Percentiles rank a stretch among this genome's conserved stretches.
Conservation (phyloP, 2,797 vertebrate species). For the Chanos chanos region DNA sequence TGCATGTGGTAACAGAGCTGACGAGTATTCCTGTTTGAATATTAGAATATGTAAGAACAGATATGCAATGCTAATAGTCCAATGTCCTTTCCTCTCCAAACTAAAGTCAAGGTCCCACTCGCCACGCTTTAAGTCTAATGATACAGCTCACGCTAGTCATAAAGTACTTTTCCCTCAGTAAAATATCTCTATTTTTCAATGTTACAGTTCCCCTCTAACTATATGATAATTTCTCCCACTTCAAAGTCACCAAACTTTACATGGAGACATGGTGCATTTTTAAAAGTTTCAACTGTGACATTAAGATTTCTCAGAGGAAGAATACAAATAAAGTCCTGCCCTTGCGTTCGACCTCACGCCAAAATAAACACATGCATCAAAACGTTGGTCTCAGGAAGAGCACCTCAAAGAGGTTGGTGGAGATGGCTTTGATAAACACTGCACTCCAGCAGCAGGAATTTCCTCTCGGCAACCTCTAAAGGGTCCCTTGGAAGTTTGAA, state of each 20-base stretch:
- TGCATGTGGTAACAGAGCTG: too few relatives aligned
- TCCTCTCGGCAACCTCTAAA: conserved; percentile 1
- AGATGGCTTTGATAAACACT: background rate
- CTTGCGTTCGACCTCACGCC: conserved; percentile 38
- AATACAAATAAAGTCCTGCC: conserved; percentile 31
- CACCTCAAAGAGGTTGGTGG: background rate
- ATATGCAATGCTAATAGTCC: too few relatives aligned
- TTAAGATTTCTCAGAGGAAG: conserved; percentile 10
- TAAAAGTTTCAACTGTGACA: conserved; percentile 23
- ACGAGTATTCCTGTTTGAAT: too few relatives aligned
- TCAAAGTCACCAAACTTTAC: conserved; percentile 9
- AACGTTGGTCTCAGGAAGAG: conserved; percentile 29
- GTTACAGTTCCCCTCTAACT: background rate
- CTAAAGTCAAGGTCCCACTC: conserved; percentile 14
- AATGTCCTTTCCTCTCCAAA: too few relatives aligned
- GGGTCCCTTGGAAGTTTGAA: conserved; percentile 17
- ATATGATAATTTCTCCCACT: conserved; percentile 5
- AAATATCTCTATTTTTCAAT: background rate
- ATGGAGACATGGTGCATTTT: conserved; percentile 11
- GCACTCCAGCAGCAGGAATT: conserved; percentile 13
- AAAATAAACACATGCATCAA: conserved; percentile 33
- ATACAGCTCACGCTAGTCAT: too few relatives aligned
- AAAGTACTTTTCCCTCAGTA: background rate
- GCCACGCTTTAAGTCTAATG: background rate
- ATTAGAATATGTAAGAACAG: too few relatives aligned